These are phyloP conservation scores for Indicator maculatus DNA, from an alignment of 2,113 vertebrate genomes.

Conservation along the genomic window DNA sequence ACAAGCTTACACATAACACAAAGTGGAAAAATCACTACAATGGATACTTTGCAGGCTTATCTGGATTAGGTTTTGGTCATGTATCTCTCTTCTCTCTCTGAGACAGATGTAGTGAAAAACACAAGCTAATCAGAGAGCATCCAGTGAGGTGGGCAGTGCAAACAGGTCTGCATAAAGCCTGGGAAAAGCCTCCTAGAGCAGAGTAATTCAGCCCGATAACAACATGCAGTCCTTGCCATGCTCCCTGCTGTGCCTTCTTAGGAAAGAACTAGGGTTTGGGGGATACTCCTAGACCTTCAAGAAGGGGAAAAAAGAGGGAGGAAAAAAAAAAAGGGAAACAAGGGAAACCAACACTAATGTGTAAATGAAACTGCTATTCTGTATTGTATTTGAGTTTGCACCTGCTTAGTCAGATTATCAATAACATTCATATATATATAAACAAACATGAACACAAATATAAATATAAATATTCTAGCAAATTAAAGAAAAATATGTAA, in stretches of 20 bases:
- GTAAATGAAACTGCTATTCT: background rate
- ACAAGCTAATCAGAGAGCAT: background rate
- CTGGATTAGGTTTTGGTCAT: background rate
- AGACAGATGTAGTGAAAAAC: background rate
- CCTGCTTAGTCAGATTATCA: background rate
- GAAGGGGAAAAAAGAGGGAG: too few relatives aligned
- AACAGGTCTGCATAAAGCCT: background rate
- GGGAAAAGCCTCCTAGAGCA: background rate
- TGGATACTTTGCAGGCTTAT: background rate
- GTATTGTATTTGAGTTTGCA: background rate
- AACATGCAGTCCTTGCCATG: accelerated
- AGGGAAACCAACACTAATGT: background rate
- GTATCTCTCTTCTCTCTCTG: background rate
- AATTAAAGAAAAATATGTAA: background rate
- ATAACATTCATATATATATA: background rate
- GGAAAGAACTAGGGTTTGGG: background rate
- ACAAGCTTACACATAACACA: background rate
- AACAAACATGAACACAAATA: too few relatives aligned
- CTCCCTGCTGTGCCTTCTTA: background rate
- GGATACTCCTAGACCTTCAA: too few relatives aligned
- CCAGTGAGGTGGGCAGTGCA: background rate
- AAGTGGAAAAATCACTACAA: background rate
- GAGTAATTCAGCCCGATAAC: background rate
- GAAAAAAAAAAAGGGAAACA: too few relatives aligned
- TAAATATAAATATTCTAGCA: background rate